A percentile compares a stretch with the other conserved stretches of the same genome.
Evolutionary conservation across 2,113 vertebrate genomes (phyloP).

Genomic region (Eptatretus burgeri): DNA sequence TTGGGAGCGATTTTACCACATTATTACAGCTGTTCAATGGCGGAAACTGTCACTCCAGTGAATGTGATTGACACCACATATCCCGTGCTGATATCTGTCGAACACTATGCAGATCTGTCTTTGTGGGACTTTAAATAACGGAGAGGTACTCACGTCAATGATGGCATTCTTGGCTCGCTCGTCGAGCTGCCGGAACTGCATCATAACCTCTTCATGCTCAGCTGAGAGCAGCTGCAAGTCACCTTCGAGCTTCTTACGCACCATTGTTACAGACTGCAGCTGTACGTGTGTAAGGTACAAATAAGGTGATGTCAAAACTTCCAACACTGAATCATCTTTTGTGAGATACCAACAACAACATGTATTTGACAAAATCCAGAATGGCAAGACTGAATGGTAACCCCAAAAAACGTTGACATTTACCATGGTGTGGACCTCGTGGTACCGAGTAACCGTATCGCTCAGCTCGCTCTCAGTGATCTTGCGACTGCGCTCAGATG

Average conservation of each 20-base stretch:
- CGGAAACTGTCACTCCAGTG: too few relatives aligned
- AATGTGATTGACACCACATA: too few relatives aligned
- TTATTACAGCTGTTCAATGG: too few relatives aligned
- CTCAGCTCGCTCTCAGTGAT: conserved; percentile 19
- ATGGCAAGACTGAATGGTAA: too few relatives aligned
- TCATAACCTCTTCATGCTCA: conserved; percentile 25
- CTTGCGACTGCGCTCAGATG: conserved; percentile 17
- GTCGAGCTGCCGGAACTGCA: conserved; percentile 17
- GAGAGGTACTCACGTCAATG: conserved; percentile 14
- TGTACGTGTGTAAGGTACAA: conserved; percentile 13
- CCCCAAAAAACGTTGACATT: background rate
- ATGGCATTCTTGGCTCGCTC: conserved; percentile 23
- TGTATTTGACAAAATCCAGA: too few relatives aligned
- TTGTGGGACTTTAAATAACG: too few relatives aligned
- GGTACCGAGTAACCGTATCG: conserved; percentile 19
- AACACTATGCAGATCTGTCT: too few relatives aligned
- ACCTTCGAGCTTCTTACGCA: conserved; percentile 23
- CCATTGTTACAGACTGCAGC: conserved; percentile 16
- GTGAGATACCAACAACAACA: too few relatives aligned
- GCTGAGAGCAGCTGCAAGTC: conserved; percentile 19
- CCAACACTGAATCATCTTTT: too few relatives aligned
- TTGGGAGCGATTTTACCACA: too few relatives aligned
- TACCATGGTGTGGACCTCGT: conserved; percentile 27
- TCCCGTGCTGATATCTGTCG: too few relatives aligned
- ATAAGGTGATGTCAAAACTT: too few relatives aligned